Percentiles rank a stretch among this genome's conserved stretches.
These are phyloP conservation scores for Rhinopomastus cyanomelas DNA, from an alignment of 2,113 vertebrate species.

Conservation along the genomic window DNA sequence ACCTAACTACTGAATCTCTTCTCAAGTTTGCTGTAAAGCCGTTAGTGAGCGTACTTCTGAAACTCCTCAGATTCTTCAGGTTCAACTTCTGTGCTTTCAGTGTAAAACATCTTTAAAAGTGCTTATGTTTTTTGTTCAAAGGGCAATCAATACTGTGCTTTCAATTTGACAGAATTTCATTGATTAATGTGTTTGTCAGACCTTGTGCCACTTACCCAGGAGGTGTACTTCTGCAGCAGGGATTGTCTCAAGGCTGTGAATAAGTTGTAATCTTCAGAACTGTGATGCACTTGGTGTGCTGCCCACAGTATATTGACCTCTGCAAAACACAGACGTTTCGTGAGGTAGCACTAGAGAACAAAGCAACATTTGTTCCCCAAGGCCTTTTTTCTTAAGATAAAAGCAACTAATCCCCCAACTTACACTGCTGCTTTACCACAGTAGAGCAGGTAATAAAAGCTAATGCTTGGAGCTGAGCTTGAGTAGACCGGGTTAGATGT, in stretches of 20 bases:
- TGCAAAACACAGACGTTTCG: conserved; percentile 74
- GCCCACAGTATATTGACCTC: conserved; percentile 93
- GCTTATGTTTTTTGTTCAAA: background rate
- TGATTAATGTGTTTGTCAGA: background rate
- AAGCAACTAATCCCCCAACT: background rate
- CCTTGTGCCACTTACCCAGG: conserved; percentile 84
- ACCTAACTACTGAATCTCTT: background rate
- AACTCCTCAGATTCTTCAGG: background rate
- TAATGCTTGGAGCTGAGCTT: background rate
- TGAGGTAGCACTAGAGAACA: conserved; percentile 23
- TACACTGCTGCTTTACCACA: conserved; percentile 6
- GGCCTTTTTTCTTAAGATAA: background rate
- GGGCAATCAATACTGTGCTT: background rate
- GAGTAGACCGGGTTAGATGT: background rate
- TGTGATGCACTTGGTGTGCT: conserved; percentile 92
- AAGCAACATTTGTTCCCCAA: conserved; percentile 16
- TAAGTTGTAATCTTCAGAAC: conserved; percentile 94
- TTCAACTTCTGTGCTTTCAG: background rate
- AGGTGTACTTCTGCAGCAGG: conserved; percentile 81
- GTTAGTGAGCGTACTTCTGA: background rate
- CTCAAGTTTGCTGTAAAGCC: background rate
- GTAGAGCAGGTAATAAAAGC: conserved; percentile 40
- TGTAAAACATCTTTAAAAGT: background rate
- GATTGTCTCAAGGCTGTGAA: conserved; percentile 90
- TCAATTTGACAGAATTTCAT: background rate